Evolutionary conservation across 2,888 invertebrate genomes (phyloP), one percentile per base, ranked within the genome.

Genomic region (Latrodectus hesperus): DNA sequence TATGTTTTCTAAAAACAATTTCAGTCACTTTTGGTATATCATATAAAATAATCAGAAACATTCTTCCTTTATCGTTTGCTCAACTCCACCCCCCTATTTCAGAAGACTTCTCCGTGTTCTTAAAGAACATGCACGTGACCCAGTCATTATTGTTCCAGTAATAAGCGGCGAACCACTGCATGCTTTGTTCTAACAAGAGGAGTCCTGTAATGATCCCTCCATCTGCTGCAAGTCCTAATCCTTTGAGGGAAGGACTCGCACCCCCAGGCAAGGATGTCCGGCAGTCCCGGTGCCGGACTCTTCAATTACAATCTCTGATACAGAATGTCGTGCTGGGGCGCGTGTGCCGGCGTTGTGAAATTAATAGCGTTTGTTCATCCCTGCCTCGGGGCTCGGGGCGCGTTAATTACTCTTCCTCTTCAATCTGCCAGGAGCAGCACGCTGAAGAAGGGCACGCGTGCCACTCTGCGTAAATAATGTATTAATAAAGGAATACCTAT

Each of bases 341-440:
- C 38, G 72, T 74, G 81, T 60, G 38, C 72, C 26, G 26, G 71
- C 64, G 26, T 60, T 38, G 65, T 60, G 85, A 80, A 86, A 86
- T 86, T 86, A 86, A 86, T 86, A 86, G 80, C 53, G 85, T 86
- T 80, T 70, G 80, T 65, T 52, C 52, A 71, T 52, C 51, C 26
- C 60, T 60, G 64, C 85, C 74, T 73, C 71, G 17, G 65, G 80
- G 70, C 80, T 60, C 60, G 6, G 60, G 6, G 60, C 26, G 51
- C 71, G 85, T 79, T 86, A 86, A 86, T 86, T 86, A 86, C 75
- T 76, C 78, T 73, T 75, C 52, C 60, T 77, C 65, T 22, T 68
- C 67, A 22, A 38, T 17, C 71, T 71, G 65, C 53, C 75, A 71
- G 55, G 68, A 49, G 22, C 60, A 60, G 60, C 60, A 6, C 60